These are phyloP conservation scores for Eubasilissa splendida DNA, from an alignment of 2,888 invertebrate genomes.

Conservation along the genomic window DNA sequence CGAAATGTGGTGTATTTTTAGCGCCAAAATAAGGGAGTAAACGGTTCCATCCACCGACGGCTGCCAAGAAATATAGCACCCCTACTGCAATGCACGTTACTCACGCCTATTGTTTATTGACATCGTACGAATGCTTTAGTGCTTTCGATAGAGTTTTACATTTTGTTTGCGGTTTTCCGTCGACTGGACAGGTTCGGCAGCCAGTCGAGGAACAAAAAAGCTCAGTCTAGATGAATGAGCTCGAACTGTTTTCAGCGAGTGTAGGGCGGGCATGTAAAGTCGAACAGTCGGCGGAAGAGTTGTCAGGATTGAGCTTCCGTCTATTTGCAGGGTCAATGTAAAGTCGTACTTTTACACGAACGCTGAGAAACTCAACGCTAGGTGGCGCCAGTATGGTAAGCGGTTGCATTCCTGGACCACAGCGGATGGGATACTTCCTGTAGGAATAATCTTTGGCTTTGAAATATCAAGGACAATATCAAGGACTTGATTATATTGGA, in stretches of 20 bases:
- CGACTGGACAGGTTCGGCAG: neutral
- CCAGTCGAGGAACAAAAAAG: constrained; percentile 16
- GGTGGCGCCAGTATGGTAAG: neutral
- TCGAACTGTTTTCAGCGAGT: neutral
- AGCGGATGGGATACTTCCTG: constrained; percentile 18
- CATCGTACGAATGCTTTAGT: neutral
- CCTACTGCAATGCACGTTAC: neutral
- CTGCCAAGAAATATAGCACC: neutral
- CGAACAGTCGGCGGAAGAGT: neutral
- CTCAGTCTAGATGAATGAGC: constrained; percentile 18
- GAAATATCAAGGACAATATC: constrained; percentile 17
- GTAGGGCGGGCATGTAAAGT: neutral
- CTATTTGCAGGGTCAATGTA: too few relatives aligned
- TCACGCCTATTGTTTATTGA: too few relatives aligned
- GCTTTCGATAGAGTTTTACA: neutral
- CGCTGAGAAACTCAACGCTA: neutral
- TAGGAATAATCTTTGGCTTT: constrained; percentile 9
- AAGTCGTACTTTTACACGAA: neutral
- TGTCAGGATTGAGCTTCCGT: too few relatives aligned
- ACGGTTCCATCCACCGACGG: constrained; percentile 3
- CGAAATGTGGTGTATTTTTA: constrained; percentile 26
- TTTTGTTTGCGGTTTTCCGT: neutral
- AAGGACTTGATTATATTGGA: neutral
- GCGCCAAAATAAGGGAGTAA: constrained; percentile 22
- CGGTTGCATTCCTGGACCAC: neutral